Conservation (phyloP, 2,113 vertebrate genomes). For the Scophthalmus maximus region DNA sequence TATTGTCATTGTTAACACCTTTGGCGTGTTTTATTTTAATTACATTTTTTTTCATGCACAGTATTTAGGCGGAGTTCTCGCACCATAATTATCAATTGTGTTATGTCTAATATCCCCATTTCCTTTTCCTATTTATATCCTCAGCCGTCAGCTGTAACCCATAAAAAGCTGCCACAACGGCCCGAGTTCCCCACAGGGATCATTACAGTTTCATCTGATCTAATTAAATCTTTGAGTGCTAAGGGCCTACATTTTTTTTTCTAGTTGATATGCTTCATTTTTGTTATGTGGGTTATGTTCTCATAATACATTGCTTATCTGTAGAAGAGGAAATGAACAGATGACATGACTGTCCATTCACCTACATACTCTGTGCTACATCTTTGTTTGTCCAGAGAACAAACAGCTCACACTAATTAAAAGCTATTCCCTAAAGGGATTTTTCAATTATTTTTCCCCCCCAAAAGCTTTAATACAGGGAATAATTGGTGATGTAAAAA, state of each 20-base stretch:
- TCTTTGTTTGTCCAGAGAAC: background rate
- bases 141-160: conserved; percentile 34
- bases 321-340: too few relatives aligned
- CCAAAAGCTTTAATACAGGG: background rate
- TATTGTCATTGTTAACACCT: background rate
- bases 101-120: conserved; percentile 15
- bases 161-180: conserved; percentile 23
- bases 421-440: background rate
- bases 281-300: conserved; percentile 29
- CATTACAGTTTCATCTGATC: conserved; percentile 44
- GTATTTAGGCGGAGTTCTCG: background rate
- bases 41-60: background rate
- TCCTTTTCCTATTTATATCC: conserved; percentile 28
- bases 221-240: conserved; percentile 43
- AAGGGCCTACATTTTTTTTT: background rate
- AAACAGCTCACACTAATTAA: background rate
- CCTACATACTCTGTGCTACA: background rate
- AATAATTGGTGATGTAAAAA: background rate
- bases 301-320: background rate
- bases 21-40: background rate
- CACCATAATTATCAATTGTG: background rate
- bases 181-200: conserved; percentile 28
- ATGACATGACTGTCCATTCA: too few relatives aligned
- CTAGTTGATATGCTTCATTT: conserved; percentile 17
- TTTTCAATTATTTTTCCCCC: background rate